Base-by-base conservation (phyloP, 2,113 vertebrate species). In the Monarcha castaneiventris region DNA sequence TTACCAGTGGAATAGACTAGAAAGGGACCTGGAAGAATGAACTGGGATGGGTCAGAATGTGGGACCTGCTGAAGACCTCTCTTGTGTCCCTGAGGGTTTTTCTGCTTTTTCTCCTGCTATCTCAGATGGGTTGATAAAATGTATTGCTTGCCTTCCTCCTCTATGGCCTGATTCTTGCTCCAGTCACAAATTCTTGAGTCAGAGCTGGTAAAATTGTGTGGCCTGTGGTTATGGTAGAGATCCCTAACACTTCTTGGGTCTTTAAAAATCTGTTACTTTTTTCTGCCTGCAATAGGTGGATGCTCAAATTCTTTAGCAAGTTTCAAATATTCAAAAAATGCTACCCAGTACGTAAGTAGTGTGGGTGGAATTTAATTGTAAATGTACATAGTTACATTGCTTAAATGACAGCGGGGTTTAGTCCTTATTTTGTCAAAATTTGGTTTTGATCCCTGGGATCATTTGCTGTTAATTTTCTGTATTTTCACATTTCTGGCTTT, bases 321-420 rank as follows among this genome's bases (percentile, higher is more conserved):
- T 52, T 82, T 84, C 49, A 92, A 59, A 68, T 63, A 82, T 32
- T 89, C 35, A 80, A 39, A 78, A 91, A 74, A 90, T 55, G 51
- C 59, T 80, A 80, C n/a, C 52, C 61, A 83, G 67, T 52, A 77
- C 46, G 41, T 56, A 88, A 90, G 81, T 54, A 51, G 49, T n/a
- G 59, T 68, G 90, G 82, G 91, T 62, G 35, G 66, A 87, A 96
- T 93, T 91, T 79, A 91, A 79, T 83, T 91, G 78, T 74, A 95
- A 93, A 89, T 66, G 46, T 73, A 83, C 62, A 49, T 56, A 71
- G 61, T 73, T 79, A 58, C 30, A 69, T 72, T 93, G 46, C 71
- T 85, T 80, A 95, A 91, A 89, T 83, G 41, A 79, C 39, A 89
- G 89, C 0, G 0, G 32, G 19, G 35, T 78, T 93, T 79, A 46